Conservation (phyloP, 2,797 vertebrate species). For the Sebastes minor region DNA sequence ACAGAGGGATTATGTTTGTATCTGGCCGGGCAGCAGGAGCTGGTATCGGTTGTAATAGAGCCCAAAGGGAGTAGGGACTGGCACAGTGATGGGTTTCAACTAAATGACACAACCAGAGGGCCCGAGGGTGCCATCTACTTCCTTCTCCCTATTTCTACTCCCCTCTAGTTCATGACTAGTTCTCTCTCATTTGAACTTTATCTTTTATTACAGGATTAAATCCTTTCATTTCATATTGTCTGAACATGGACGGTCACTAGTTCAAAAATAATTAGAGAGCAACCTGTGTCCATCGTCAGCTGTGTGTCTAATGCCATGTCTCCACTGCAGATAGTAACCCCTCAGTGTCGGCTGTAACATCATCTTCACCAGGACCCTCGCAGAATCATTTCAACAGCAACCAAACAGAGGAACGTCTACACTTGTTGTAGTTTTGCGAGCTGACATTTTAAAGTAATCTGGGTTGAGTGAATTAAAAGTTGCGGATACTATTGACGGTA, state of each 20-base stretch:
- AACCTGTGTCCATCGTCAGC: background rate
- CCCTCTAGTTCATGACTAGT: background rate
- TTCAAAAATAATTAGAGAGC: background rate
- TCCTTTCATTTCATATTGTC: background rate
- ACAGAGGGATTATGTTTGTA: slow-evolving; percentile 60
- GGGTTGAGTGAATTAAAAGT: too few relatives aligned
- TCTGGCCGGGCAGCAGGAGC: slow-evolving; percentile 49
- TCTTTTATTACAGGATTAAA: background rate
- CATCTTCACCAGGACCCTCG: too few relatives aligned
- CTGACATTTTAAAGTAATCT: too few relatives aligned
- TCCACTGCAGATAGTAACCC: background rate
- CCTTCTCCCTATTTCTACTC: background rate
- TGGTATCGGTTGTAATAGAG: slow-evolving; percentile 40
- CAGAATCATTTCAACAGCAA: background rate
- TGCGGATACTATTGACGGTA: background rate
- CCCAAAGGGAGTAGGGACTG: slow-evolving; percentile 43
- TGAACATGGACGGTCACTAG: background rate
- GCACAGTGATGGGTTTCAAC: slow-evolving; percentile 21
- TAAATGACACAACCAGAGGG: slow-evolving; percentile 28
- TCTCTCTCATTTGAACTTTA: background rate
- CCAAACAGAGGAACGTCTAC: background rate
- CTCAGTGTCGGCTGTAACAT: too few relatives aligned
- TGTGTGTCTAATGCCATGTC: background rate
- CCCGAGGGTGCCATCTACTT: slow-evolving; percentile 19
- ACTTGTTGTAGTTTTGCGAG: background rate